Evolutionary conservation across 2,888 invertebrate species (phyloP).

Genomic region (Mayetiola destructor): DNA sequence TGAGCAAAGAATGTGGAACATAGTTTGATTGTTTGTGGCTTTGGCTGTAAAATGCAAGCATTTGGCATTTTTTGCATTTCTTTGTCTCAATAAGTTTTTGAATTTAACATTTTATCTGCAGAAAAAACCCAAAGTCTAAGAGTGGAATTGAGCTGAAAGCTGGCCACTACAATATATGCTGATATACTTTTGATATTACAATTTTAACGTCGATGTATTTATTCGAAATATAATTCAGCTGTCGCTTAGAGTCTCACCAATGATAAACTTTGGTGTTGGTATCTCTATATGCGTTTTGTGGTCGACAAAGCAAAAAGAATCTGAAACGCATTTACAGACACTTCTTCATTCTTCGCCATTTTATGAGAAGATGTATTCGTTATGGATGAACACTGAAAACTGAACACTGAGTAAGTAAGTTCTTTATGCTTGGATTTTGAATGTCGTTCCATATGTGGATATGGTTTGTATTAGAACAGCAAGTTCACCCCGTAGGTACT

Average conservation of each 20-base stretch:
- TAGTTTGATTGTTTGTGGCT: too few relatives aligned
- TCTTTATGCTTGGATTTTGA: neutral
- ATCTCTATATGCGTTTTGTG: too few relatives aligned
- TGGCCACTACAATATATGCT: too few relatives aligned
- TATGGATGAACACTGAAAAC: too few relatives aligned
- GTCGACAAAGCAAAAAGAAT: neutral
- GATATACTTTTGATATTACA: neutral
- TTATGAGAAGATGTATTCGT: too few relatives aligned
- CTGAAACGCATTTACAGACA: neutral
- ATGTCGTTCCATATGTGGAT: neutral
- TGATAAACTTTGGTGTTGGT: slow-evolving; percentile 2
- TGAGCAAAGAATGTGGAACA: too few relatives aligned
- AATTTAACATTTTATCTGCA: slow-evolving; percentile 8
- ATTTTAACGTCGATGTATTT: slow-evolving; percentile 4
- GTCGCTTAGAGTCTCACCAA: neutral
- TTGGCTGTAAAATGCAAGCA: too few relatives aligned
- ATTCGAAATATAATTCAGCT: neutral
- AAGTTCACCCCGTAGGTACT: slow-evolving; percentile 10
- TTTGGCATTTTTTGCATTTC: slow-evolving; percentile 5
- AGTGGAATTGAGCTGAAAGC: too few relatives aligned
- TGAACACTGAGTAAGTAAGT: neutral
- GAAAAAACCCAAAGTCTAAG: too few relatives aligned
- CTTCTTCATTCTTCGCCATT: too few relatives aligned
- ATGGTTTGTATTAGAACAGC: slow-evolving; percentile 4
- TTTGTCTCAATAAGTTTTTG: neutral